Conservation (phyloP, 1,140 invertebrate genomes). For the Papilio helenus region DNA sequence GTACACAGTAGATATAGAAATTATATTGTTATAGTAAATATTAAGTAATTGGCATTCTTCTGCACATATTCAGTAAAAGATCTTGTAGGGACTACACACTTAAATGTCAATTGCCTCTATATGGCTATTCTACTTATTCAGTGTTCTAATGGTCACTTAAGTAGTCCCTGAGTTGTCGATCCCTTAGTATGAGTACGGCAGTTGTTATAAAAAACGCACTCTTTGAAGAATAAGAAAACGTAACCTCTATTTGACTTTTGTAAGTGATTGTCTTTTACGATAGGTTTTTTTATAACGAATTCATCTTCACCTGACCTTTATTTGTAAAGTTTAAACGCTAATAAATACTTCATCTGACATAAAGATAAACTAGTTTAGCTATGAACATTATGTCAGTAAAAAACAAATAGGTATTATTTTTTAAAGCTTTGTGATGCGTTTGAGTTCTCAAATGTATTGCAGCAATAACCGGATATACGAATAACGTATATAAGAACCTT, state of each 20-base stretch:
- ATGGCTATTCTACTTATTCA: too few species aligned
- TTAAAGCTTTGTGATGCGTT: neutral
- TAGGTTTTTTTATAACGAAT: slow-evolving; percentile 30
- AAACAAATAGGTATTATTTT: slow-evolving; percentile 10
- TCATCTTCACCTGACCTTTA: slow-evolving; percentile 14
- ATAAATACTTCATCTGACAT: slow-evolving; percentile 25
- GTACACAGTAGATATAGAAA: neutral
- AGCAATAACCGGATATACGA: slow-evolving; percentile 45
- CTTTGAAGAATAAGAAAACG: neutral
- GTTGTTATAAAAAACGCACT: neutral
- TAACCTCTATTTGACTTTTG: slow-evolving; percentile 5
- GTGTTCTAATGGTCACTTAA: too few species aligned
- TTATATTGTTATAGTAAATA: too few species aligned
- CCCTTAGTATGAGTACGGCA: too few species aligned
- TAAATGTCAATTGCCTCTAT: too few species aligned
- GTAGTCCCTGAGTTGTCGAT: too few species aligned
- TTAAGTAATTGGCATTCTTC: too few species aligned
- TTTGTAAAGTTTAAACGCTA: neutral
- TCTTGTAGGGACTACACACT: neutral
- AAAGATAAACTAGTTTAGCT: slow-evolving; percentile 25
- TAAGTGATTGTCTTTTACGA: slow-evolving; percentile 1
- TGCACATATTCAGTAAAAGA: neutral
- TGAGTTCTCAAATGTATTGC: slow-evolving; percentile 4
- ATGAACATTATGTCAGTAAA: neutral
- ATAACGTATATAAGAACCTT: slow-evolving; percentile 41